Base-by-base conservation (phyloP, 2,113 vertebrate species). In the Choloepus hoffmanni region DNA sequence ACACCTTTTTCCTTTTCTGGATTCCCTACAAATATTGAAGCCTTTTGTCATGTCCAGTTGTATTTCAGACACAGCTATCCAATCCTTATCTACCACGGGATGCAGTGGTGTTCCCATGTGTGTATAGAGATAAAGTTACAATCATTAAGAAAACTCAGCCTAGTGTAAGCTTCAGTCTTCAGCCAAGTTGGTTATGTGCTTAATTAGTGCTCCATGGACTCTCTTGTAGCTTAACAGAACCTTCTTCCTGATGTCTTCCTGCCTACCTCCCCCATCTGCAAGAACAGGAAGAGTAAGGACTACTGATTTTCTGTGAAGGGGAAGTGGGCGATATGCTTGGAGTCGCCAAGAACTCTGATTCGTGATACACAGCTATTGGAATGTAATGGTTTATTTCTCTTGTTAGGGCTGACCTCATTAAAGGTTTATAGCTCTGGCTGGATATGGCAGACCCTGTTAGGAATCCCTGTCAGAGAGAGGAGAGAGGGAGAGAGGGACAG, bases 361-460 rank as follows among this genome's bases (percentile, higher is more conserved):
- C 60, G 40, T 74, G 30, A 93, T 36, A 26, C 11, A 68, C 5
- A 43, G 19, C 63, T 74, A 50, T 62, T n/a, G 28, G 55, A 92
- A 89, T 19, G n/a, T 85, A 48, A 85, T 65, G 62, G 10, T 14
- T 92, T 87, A 33, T 87, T 50, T 81, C 79, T 89, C 28, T 40
- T 63, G n/a, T 76, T 58, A 43, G 55, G 28, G 67, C 63, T 90
- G 85, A 82, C 33, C 1, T 82, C 67, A 72, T 79, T 88, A 43
- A 95, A 97, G 96, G 15, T 88, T 81, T 87, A 86, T 12, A 58
- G 60, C 33, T 81, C 60, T 89, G 36, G 40, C 48, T 84, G 55
- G 28, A 72, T 89, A 70, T 77, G 53, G 53, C 24, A 33, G 26
- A 92, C 26, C 48, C 40, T 88, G 58, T 48, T 21, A 73, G 53